A percentile compares a stretch with the other conserved stretches of the same genome.
Evolutionary conservation across 2,797 vertebrate genomes (phyloP).

Genomic region (Phyllotis vaccarum): DNA sequence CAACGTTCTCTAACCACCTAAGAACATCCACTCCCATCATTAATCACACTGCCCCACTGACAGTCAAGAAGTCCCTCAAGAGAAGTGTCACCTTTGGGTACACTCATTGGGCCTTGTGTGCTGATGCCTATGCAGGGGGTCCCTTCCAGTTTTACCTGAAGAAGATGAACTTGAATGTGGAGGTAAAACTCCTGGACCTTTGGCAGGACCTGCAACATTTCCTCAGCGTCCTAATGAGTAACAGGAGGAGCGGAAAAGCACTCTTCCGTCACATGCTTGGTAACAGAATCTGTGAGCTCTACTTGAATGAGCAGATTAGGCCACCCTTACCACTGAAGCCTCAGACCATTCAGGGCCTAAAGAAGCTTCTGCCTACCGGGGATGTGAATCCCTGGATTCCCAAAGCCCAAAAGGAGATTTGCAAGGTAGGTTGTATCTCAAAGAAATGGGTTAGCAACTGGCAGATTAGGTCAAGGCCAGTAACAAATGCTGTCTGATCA

Average conservation of each 20-base stretch:
- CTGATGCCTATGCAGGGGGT: conserved; percentile 81
- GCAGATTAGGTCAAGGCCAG: background rate
- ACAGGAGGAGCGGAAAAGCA: conserved; percentile 80
- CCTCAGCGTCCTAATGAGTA: conserved; percentile 70
- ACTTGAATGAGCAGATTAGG: conserved; percentile 77
- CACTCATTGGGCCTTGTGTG: conserved; percentile 86
- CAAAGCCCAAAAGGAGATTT: conserved; percentile 87
- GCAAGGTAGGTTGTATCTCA: conserved; percentile 83
- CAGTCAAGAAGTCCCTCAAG: background rate
- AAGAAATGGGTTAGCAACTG: conserved; percentile 26
- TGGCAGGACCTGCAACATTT: conserved; percentile 89
- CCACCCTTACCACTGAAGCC: conserved; percentile 81
- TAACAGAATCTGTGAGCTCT: conserved; percentile 85
- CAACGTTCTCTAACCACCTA: conserved; percentile 41
- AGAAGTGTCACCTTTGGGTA: conserved; percentile 73
- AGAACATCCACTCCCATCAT: conserved; percentile 59
- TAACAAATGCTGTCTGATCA: background rate
- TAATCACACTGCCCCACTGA: conserved; percentile 56
- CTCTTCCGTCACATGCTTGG: conserved; percentile 80
- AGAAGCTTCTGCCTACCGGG: conserved; percentile 81
- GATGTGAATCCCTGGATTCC: conserved; percentile 87
- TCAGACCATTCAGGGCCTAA: conserved; percentile 79
- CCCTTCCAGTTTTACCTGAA: conserved; percentile 86
- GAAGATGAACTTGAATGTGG: background rate
- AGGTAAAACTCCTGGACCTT: conserved; percentile 84